phyloP scores from a whole-genome alignment of 2,113 vertebrate species.

The Myanophis thanlyinensis region DNA sequence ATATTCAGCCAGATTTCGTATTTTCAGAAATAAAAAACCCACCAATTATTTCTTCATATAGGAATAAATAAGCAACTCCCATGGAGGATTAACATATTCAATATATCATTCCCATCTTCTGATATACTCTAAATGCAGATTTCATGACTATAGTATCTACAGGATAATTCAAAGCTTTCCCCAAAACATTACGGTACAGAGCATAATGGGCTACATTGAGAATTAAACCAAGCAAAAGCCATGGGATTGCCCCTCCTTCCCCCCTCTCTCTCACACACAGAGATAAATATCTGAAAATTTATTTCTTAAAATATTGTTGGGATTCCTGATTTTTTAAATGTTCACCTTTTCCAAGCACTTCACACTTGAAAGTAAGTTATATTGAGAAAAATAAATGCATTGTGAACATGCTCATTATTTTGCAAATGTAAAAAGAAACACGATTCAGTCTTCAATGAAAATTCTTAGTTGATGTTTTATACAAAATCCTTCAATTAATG shows the following conservation, averaged over 20 bases:
- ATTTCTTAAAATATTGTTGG: neutral
- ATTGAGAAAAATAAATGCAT: neutral
- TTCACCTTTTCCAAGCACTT: neutral
- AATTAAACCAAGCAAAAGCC: neutral
- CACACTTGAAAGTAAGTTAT: neutral
- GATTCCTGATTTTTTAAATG: neutral
- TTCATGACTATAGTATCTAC: neutral
- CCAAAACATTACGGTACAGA: neutral
- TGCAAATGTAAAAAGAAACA: neutral
- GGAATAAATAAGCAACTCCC: neutral
- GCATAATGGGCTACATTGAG: neutral
- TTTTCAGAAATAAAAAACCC: neutral
- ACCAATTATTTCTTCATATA: neutral
- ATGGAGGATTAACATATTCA: neutral
- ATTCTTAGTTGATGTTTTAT: neutral
- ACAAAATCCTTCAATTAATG: slow-evolving; percentile 3
- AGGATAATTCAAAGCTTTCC: neutral
- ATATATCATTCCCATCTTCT: neutral
- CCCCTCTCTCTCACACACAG: neutral
- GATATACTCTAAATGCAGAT: neutral
- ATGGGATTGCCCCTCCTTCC: neutral
- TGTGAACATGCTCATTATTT: neutral
- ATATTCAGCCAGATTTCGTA: neutral
- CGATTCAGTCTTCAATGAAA: neutral
- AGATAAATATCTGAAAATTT: neutral